A percentile compares a stretch with the other conserved stretches of the same genome.
Conservation (phyloP, 2,888 invertebrate species). For the Nemoura dubitans region DNA sequence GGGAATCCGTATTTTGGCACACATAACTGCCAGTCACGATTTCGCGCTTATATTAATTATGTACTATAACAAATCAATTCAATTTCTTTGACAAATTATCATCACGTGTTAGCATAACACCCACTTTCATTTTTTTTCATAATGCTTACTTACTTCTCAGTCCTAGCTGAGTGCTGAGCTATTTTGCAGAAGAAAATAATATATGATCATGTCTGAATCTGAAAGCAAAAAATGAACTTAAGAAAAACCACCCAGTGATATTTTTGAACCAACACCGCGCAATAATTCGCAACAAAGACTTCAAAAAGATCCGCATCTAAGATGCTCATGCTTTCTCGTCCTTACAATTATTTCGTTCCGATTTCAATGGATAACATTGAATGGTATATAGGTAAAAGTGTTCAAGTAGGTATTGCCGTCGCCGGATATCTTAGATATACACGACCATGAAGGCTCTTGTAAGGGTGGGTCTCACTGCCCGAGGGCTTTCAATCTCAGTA, state of each 20-base stretch:
- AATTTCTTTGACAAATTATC: background rate
- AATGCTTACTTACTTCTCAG: background rate
- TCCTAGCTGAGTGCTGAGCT: too few species aligned
- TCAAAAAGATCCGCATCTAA: background rate
- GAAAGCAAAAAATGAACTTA: background rate
- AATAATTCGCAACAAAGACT: background rate
- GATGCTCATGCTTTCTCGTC: background rate
- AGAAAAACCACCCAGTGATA: background rate
- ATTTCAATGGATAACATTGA: background rate
- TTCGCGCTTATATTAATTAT: background rate
- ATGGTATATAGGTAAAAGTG: background rate
- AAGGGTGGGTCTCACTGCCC: too few species aligned
- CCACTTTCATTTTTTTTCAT: background rate
- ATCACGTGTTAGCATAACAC: background rate
- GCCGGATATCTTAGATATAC: background rate
- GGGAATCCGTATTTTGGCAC: background rate
- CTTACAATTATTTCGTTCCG: background rate
- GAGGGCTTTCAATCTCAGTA: background rate
- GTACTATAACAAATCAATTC: background rate
- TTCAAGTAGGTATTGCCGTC: background rate
- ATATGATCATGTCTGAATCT: too few species aligned
- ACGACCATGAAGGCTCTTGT: background rate
- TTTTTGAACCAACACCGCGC: background rate
- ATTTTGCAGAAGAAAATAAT: too few species aligned
- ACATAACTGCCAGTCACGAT: background rate